phyloP scores from a whole-genome alignment of 2,797 vertebrate species.

The Morus bassanus region DNA sequence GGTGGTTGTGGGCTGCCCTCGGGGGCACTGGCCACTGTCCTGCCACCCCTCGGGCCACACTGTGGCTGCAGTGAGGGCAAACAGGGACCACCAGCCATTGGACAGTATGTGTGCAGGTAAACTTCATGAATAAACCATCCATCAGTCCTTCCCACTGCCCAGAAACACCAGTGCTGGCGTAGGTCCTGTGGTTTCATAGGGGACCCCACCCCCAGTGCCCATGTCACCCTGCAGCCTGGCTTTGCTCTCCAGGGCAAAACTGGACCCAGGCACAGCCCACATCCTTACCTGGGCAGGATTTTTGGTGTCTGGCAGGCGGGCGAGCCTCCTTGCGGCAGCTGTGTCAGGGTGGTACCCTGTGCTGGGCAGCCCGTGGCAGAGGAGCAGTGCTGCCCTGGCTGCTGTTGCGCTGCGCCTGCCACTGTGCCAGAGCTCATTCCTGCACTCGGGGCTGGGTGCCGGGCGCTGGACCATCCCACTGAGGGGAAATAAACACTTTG shows the following conservation, averaged over 20 bases:
- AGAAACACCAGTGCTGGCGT: background rate
- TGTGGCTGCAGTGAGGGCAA: fast-evolving
- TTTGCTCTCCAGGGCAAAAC: background rate
- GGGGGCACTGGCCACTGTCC: background rate
- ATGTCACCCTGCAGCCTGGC: background rate
- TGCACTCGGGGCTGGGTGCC: fast-evolving
- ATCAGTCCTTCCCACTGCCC: background rate
- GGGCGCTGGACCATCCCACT: background rate
- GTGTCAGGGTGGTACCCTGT: background rate
- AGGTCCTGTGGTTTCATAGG: background rate
- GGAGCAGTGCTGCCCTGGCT: background rate
- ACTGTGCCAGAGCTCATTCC: background rate
- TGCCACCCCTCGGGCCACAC: background rate
- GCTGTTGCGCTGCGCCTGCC: fast-evolving
- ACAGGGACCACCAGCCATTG: fast-evolving
- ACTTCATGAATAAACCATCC: background rate
- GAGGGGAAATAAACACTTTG: background rate
- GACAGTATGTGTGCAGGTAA: background rate
- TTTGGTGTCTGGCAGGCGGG: background rate
- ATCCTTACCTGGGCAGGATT: background rate
- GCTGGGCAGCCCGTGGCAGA: background rate
- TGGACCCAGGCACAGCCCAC: background rate
- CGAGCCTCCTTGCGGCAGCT: background rate
- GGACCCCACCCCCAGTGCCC: fast-evolving
- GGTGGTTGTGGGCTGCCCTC: background rate